A percentile compares a stretch with the other conserved stretches of the same genome.
Evolutionary conservation across 1,140 invertebrate species (phyloP).

Genomic region (Lordiphosa mommai): DNA sequence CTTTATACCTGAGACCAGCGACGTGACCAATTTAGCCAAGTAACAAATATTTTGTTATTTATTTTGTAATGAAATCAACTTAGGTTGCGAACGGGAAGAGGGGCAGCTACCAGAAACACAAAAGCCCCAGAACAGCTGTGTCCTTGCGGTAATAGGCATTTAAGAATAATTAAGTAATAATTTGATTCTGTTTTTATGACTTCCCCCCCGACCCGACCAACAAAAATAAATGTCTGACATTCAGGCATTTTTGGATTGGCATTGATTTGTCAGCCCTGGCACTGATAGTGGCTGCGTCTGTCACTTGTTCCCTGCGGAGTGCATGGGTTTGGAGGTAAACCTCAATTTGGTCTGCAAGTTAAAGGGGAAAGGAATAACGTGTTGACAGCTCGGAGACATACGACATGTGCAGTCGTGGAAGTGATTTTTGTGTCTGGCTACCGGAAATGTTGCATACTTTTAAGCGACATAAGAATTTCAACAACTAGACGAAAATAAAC

Average conservation of each 20-base stretch:
- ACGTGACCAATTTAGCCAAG: constrained; percentile 74
- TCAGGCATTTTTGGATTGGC: background rate
- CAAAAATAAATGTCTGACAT: background rate
- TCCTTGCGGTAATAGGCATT: constrained; percentile 39
- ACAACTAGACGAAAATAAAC: too few species aligned
- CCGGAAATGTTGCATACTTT: constrained; percentile 1
- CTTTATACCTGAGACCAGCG: constrained; percentile 64
- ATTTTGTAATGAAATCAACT: constrained; percentile 58
- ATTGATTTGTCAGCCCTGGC: too few species aligned
- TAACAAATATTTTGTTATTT: constrained; percentile 70
- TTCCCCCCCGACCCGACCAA: background rate
- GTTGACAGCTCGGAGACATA: constrained; percentile 30
- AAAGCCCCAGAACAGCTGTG: constrained; percentile 25
- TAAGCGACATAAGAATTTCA: background rate
- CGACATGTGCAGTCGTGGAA: constrained; percentile 17
- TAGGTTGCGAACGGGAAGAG: background rate
- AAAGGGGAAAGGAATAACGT: background rate
- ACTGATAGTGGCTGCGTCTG: too few species aligned
- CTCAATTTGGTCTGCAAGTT: constrained; percentile 9
- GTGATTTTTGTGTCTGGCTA: background rate
- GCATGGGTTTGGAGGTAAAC: constrained; percentile 19
- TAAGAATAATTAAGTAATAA: constrained; percentile 73
- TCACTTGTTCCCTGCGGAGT: too few species aligned
- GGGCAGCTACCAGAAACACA: constrained; percentile 14
- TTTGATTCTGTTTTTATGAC: constrained; percentile 46